A percentile compares a stretch with the other conserved stretches of the same genome.
Conservation (phyloP, 1,140 invertebrate species). For the Galleria mellonella region DNA sequence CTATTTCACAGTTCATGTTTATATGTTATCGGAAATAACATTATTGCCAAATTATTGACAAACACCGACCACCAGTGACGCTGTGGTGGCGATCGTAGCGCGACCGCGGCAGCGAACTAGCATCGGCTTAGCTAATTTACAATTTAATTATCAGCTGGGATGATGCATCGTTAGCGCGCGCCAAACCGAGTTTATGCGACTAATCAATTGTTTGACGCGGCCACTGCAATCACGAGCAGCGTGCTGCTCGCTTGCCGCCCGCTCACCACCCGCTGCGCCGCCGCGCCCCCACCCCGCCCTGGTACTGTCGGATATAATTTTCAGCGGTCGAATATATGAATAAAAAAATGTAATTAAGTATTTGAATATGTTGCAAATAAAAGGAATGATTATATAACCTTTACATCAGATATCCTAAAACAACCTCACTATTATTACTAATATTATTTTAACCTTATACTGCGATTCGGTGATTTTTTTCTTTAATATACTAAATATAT, state of each 20-base stretch:
- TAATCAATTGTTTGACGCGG: slow-evolving; percentile 74
- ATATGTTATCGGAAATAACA: slow-evolving; percentile 8
- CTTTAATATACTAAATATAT: too few species aligned
- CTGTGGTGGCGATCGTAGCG: slow-evolving; percentile 24
- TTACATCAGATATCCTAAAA: too few species aligned
- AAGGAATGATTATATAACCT: too few species aligned
- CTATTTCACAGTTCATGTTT: too few species aligned
- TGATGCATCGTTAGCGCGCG: slow-evolving; percentile 70
- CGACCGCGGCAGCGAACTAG: slow-evolving; percentile 41
- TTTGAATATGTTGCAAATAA: too few species aligned
- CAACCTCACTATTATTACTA: too few species aligned
- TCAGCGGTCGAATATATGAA: too few species aligned
- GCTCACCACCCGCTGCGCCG: slow-evolving; percentile 1
- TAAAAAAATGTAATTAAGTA: too few species aligned
- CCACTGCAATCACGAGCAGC: slow-evolving; percentile 67
- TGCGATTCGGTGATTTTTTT: too few species aligned
- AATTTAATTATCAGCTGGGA: slow-evolving; percentile 71
- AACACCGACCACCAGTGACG: slow-evolving; percentile 20
- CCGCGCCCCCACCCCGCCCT: slow-evolving; percentile 7
- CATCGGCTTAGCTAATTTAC: slow-evolving; percentile 72
- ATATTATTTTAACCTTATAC: too few species aligned
- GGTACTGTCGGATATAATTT: too few species aligned
- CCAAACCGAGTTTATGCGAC: slow-evolving; percentile 73
- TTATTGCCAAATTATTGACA: slow-evolving; percentile 12
- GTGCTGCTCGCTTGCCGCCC: slow-evolving; percentile 10